A percentile compares a stretch with the other conserved stretches of the same genome.
Conservation (phyloP, 2,888 invertebrate genomes). For the Meliscaeva auricollis region DNA sequence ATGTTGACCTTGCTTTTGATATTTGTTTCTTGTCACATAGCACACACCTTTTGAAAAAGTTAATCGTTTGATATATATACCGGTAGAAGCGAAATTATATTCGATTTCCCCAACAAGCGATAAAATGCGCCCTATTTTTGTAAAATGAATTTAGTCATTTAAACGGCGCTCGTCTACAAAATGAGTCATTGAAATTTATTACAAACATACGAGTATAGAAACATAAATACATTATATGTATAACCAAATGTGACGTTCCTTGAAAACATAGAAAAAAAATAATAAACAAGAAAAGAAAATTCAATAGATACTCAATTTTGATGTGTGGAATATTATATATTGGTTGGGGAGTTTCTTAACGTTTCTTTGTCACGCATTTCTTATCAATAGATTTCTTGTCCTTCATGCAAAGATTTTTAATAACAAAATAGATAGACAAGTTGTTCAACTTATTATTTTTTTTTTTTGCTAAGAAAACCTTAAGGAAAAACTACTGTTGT, state of each 20-base stretch:
- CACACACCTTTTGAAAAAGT: too few relatives aligned
- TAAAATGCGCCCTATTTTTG: slow-evolving; percentile 7
- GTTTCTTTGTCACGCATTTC: slow-evolving; percentile 34
- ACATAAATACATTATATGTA: not conserved
- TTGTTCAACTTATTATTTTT: not conserved
- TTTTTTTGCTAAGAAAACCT: too few relatives aligned
- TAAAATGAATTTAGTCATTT: not conserved
- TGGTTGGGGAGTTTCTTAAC: not conserved
- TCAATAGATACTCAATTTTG: slow-evolving; percentile 9
- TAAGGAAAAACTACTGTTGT: too few relatives aligned
- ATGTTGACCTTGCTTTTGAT: too few relatives aligned
- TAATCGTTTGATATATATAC: too few relatives aligned
- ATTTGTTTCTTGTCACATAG: too few relatives aligned
- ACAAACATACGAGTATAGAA: too few relatives aligned
- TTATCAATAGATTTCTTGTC: slow-evolving; percentile 34
- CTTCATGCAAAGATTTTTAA: slow-evolving; percentile 13
- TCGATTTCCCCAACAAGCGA: not conserved
- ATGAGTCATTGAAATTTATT: slow-evolving; percentile 22
- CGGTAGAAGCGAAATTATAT: too few relatives aligned
- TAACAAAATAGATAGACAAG: not conserved
- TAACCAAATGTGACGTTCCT: slow-evolving; percentile 22
- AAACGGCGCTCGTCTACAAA: not conserved
- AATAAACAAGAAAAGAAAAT: not conserved
- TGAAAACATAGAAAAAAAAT: not conserved
- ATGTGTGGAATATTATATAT: slow-evolving; percentile 12